A percentile compares a stretch with the other conserved stretches of the same genome.
Conservation (phyloP, 2,113 vertebrate genomes). For the Rhinogobius similis region DNA sequence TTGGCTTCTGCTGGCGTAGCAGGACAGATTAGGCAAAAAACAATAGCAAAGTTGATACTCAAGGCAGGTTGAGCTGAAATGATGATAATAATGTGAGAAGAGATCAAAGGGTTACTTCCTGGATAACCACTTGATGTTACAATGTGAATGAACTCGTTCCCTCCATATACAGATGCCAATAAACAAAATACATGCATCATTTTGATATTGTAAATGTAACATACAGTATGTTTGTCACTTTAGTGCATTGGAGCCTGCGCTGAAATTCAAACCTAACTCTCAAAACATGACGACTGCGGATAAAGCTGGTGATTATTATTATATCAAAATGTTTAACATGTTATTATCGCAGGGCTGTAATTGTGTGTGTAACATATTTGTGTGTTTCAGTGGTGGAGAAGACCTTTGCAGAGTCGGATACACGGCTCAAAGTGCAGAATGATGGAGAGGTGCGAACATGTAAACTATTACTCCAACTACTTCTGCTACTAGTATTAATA, state of each 20-base stretch:
- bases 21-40: too few relatives aligned
- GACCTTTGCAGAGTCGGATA: constrained; percentile 82
- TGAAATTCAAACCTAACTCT: constrained; percentile 89
- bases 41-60: too few relatives aligned
- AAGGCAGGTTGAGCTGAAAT: too few relatives aligned
- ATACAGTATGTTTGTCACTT: background rate
- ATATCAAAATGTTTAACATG: too few relatives aligned
- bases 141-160: too few relatives aligned
- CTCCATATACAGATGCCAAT: too few relatives aligned
- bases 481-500: too few relatives aligned
- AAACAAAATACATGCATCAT: too few relatives aligned
- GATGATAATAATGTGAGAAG: too few relatives aligned
- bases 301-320: constrained; percentile 81
- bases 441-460: constrained; percentile 85
- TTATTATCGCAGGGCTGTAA: background rate
- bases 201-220: background rate
- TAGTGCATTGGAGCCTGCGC: constrained; percentile 85
- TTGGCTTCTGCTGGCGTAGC: too few relatives aligned
- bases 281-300: constrained; percentile 85
- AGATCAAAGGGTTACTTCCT: too few relatives aligned
- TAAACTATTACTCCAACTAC: background rate
- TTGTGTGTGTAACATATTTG: background rate
- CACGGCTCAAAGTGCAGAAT: constrained; percentile 87
- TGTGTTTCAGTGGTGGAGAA: constrained; percentile 81
- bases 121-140: too few relatives aligned